Evolutionary conservation across 2,888 invertebrate species (phyloP).

Genomic region (Phyllotreta striolata): DNA sequence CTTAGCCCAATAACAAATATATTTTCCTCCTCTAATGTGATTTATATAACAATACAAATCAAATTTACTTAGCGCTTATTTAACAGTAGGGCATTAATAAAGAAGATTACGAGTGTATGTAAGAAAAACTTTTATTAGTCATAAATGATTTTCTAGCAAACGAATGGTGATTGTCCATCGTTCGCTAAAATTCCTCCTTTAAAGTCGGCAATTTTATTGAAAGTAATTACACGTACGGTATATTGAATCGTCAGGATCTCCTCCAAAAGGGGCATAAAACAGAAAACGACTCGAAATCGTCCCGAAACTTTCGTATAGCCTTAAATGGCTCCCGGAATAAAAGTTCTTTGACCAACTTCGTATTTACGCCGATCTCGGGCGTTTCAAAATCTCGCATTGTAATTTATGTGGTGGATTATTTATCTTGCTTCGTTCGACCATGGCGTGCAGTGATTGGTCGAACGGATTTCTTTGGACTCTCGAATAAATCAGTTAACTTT

Average conservation of each 20-base stretch:
- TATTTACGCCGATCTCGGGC: slow-evolving; percentile 32
- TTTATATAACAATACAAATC: too few relatives aligned
- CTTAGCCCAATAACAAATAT: too few relatives aligned
- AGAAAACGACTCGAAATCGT: slow-evolving; percentile 18
- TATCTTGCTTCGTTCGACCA: slow-evolving; percentile 27
- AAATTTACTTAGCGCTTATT: too few relatives aligned
- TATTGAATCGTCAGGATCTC: slow-evolving; percentile 1
- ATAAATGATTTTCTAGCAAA: too few relatives aligned
- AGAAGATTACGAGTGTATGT: too few relatives aligned
- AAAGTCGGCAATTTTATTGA: too few relatives aligned
- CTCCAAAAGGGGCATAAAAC: slow-evolving; percentile 17
- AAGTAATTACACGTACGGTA: slow-evolving; percentile 2
- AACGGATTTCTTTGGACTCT: slow-evolving; percentile 24
- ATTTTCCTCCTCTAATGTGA: too few relatives aligned
- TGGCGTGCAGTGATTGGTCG: slow-evolving; percentile 29
- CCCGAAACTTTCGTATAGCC: slow-evolving; percentile 23
- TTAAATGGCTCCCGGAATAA: slow-evolving; percentile 24
- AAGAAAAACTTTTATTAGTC: too few relatives aligned
- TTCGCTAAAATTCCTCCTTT: too few relatives aligned
- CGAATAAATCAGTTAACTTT: slow-evolving; percentile 30
- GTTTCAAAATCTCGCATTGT: slow-evolving; percentile 29
- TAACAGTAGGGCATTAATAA: too few relatives aligned
- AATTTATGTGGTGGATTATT: slow-evolving; percentile 35
- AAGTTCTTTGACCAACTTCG: slow-evolving; percentile 32
- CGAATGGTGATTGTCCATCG: too few relatives aligned